These are phyloP conservation scores for Struthidea cinerea DNA, from an alignment of 2,113 vertebrate species.

Conservation along the genomic window DNA sequence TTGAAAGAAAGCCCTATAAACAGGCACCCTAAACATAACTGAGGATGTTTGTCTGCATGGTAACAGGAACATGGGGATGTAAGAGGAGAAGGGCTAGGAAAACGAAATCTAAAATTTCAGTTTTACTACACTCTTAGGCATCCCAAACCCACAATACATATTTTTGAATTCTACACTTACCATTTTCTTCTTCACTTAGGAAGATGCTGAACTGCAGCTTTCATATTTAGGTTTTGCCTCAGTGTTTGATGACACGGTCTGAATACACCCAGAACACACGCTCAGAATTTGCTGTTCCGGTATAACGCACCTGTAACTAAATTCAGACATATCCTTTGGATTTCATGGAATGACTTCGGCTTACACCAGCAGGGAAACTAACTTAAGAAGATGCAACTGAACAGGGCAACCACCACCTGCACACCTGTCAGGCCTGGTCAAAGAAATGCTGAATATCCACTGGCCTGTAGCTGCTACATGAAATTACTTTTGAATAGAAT, in stretches of 20 bases:
- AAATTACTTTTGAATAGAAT: neutral
- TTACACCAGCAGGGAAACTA: neutral
- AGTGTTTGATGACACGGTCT: neutral
- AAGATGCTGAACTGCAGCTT: neutral
- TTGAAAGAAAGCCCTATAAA: neutral
- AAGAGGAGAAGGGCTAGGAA: neutral
- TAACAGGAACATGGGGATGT: neutral
- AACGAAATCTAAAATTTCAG: neutral
- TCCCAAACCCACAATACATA: neutral
- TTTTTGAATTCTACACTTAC: constrained; percentile 5
- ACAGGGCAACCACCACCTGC: neutral
- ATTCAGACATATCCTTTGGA: neutral
- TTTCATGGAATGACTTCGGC: neutral
- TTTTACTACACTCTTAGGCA: neutral
- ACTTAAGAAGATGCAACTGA: neutral
- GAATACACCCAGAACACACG: neutral
- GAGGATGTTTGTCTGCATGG: neutral
- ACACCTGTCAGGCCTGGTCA: neutral
- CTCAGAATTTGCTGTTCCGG: neutral
- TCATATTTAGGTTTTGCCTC: neutral
- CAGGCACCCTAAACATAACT: neutral
- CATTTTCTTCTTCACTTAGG: neutral
- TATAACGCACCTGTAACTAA: neutral
- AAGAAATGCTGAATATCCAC: neutral
- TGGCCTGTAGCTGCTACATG: neutral